Conservation (phyloP, 2,797 vertebrate species). For the Takifugu rubripes region DNA sequence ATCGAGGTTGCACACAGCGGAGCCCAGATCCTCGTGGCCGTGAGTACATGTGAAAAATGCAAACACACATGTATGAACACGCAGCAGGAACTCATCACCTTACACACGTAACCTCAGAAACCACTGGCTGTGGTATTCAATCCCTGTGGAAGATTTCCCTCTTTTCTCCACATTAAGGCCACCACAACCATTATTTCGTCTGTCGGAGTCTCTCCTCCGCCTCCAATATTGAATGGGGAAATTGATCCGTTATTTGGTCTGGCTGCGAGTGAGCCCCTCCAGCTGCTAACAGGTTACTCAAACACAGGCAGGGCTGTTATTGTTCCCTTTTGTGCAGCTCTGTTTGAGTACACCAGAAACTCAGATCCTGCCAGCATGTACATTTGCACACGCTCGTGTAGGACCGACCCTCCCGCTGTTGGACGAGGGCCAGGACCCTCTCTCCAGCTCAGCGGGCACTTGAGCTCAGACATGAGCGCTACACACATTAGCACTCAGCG, state of each 20-base stretch:
- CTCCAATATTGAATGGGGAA: slow-evolving; percentile 44
- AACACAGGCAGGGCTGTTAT: slow-evolving; percentile 53
- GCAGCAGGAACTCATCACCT: slow-evolving; percentile 11
- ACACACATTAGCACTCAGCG: slow-evolving; percentile 14
- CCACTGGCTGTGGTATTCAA: background rate
- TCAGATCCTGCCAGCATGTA: slow-evolving; percentile 45
- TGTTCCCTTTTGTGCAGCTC: slow-evolving; percentile 35
- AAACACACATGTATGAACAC: slow-evolving; percentile 7
- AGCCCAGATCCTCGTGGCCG: slow-evolving; percentile 84
- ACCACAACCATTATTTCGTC: slow-evolving; percentile 36
- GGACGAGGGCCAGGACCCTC: slow-evolving; percentile 22
- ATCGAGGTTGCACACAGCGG: slow-evolving; percentile 87
- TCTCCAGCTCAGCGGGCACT: slow-evolving; percentile 21
- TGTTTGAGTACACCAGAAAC: slow-evolving; percentile 28
- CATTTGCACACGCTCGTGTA: slow-evolving; percentile 28
- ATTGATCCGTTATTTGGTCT: slow-evolving; percentile 61
- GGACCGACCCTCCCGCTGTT: slow-evolving; percentile 16
- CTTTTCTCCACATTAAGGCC: slow-evolving; percentile 3
- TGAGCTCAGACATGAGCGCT: slow-evolving; percentile 21
- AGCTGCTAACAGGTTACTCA: slow-evolving; percentile 53
- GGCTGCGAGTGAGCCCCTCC: slow-evolving; percentile 42
- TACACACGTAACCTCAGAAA: background rate
- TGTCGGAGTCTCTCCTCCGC: slow-evolving; percentile 28
- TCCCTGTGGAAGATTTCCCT: slow-evolving; percentile 10
- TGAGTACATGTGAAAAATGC: slow-evolving; percentile 68